phyloP scores from a whole-genome alignment of 2,113 vertebrate genomes.

The Stomatorhinus ivindoensis region DNA sequence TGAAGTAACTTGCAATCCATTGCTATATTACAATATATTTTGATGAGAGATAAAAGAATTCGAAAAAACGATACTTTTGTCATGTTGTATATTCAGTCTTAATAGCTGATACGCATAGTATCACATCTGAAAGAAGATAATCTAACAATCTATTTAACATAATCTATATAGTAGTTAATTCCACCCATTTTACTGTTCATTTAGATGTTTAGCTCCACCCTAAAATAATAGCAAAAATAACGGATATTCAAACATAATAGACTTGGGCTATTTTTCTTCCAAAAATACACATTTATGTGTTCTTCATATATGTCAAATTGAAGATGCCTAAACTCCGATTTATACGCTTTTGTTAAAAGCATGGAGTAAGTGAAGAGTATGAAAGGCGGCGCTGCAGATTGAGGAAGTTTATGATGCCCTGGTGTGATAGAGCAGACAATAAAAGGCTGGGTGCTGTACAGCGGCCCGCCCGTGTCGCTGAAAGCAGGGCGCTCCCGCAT shows the following conservation, averaged over 20 bases:
- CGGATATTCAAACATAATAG: neutral
- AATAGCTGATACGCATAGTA: neutral
- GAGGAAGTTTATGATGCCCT: slow-evolving; percentile 18
- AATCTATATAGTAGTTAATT: neutral
- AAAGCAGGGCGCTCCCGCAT: neutral
- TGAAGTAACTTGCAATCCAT: neutral
- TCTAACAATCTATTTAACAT: too few species aligned
- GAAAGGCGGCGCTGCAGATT: slow-evolving; percentile 23
- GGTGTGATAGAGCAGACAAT: neutral
- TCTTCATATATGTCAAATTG: neutral
- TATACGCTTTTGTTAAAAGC: neutral
- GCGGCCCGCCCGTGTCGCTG: neutral
- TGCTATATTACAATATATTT: neutral
- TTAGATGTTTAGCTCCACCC: neutral
- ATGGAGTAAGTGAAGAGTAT: neutral
- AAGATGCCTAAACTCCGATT: neutral
- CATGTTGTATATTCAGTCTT: neutral
- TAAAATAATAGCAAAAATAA: neutral
- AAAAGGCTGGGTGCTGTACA: neutral
- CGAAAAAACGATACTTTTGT: neutral
- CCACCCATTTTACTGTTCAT: neutral
- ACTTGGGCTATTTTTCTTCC: neutral
- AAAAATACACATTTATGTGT: neutral
- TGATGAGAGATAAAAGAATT: neutral
- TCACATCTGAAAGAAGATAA: neutral